These are phyloP conservation scores for Cephus cinctus DNA, from an alignment of 1,140 invertebrate genomes.

Conservation along the genomic window DNA sequence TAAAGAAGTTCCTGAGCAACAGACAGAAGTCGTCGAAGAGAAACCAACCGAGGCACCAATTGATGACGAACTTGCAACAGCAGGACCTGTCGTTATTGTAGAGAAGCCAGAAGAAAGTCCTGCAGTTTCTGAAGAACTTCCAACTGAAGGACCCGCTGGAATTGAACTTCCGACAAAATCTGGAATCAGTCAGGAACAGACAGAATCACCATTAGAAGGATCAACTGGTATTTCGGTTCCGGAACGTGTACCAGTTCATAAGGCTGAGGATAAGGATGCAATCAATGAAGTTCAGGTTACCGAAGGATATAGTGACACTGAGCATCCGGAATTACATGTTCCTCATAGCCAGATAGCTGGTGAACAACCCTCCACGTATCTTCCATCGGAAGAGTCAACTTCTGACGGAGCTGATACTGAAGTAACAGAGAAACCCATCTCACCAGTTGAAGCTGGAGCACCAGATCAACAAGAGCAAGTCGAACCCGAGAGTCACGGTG, in stretches of 20 bases:
- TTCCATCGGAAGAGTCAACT: constrained; percentile 22
- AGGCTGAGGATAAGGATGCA: constrained; percentile 41
- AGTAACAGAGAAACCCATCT: constrained; percentile 4
- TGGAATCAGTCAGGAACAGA: constrained; percentile 16
- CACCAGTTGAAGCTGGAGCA: constrained; percentile 14
- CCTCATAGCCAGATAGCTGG: constrained; percentile 30
- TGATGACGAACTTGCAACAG: constrained; percentile 8
- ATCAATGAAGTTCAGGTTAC: constrained; percentile 27
- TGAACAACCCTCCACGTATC: constrained; percentile 15
- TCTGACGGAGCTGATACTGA: constrained; percentile 16
- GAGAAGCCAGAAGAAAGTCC: constrained; percentile 10
- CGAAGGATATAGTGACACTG: constrained; percentile 20
- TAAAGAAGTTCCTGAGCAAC: too few species aligned
- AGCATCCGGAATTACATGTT: constrained; percentile 18
- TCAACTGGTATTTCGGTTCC: constrained; percentile 36
- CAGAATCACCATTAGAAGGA: constrained; percentile 25
- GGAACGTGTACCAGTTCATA: constrained; percentile 38
- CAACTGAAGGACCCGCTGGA: constrained; percentile 3
- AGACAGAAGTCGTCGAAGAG: neutral
- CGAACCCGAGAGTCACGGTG: neutral
- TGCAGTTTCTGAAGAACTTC: constrained; percentile 12
- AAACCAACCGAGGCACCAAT: constrained; percentile 14
- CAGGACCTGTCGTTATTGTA: constrained; percentile 18
- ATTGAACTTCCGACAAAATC: constrained; percentile 16
- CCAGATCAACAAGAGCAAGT: neutral